phyloP scores from a whole-genome alignment of 2,888 invertebrate species.

The Tinea semifulvella region DNA sequence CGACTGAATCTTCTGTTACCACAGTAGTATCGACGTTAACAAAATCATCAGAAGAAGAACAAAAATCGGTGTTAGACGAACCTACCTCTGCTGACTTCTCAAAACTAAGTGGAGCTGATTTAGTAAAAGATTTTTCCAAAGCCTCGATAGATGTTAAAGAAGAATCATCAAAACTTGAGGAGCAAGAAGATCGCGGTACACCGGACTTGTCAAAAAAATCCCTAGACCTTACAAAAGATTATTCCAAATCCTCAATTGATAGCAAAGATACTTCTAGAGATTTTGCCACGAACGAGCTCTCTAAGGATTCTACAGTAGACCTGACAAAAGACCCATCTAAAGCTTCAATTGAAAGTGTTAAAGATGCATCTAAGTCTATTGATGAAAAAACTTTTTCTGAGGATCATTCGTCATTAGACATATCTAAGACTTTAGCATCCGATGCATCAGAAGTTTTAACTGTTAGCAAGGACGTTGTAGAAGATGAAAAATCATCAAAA shows the following conservation, averaged over 20 bases:
- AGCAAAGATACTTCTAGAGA: slow-evolving; percentile 61
- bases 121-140: slow-evolving; percentile 53
- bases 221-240: slow-evolving; percentile 55
- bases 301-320: slow-evolving; percentile 59
- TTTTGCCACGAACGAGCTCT: slow-evolving; percentile 58
- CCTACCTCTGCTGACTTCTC: slow-evolving; percentile 57
- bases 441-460: slow-evolving; percentile 53
- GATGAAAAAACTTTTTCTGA: slow-evolving; percentile 60
- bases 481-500: slow-evolving; percentile 45
- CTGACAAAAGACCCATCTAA: slow-evolving; percentile 55
- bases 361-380: slow-evolving; percentile 52
- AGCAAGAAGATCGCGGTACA: slow-evolving; percentile 49
- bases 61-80: slow-evolving; percentile 54
- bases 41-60: slow-evolving; percentile 58
- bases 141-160: slow-evolving; percentile 52
- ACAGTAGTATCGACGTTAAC: slow-evolving; percentile 55
- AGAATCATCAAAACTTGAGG: slow-evolving; percentile 39
- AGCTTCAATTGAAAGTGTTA: slow-evolving; percentile 56
- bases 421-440: slow-evolving; percentile 59
- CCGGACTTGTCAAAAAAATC: slow-evolving; percentile 60
- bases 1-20: slow-evolving; percentile 58
- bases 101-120: slow-evolving; percentile 54
- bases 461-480: slow-evolving; percentile 47
- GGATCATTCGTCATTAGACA: slow-evolving; percentile 58
- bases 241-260: slow-evolving; percentile 59